These are phyloP conservation scores for Tribolium madens DNA, from an alignment of 1,140 invertebrate species.

Conservation along the genomic window DNA sequence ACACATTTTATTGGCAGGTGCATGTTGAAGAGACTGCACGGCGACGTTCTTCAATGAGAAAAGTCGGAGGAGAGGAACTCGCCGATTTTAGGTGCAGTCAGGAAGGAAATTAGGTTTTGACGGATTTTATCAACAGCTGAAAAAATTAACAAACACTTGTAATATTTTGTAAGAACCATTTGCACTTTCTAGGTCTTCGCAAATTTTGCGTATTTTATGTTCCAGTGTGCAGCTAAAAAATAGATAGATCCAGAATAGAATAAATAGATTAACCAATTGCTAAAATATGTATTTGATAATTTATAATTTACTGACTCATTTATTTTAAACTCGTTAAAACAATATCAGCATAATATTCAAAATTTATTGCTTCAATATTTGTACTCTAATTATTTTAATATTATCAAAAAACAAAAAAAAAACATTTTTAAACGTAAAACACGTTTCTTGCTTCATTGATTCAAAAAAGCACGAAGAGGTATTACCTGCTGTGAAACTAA, in stretches of 20 bases:
- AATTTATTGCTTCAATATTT: not conserved
- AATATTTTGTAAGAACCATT: not conserved
- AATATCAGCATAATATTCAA: not conserved
- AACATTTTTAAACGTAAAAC: no score
- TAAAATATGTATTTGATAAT: no score
- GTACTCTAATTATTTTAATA: not conserved
- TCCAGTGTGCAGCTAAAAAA: no score
- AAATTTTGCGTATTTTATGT: no score
- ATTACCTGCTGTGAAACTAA: not conserved
- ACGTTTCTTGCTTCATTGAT: no score
- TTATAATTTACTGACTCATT: not conserved
- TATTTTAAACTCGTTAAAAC: not conserved
- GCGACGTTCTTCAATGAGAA: not conserved
- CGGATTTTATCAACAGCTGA: no score
- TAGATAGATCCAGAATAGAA: no score
- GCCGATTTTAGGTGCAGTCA: not conserved
- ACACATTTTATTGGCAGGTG: slow-evolving; percentile 33
- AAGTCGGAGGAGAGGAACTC: not conserved
- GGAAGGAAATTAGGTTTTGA: not conserved
- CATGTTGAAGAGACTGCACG: not conserved
- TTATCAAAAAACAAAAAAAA: no score
- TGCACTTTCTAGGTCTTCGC: no score
- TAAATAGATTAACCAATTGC: no score
- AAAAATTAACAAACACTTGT: not conserved
- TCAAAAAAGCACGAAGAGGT: no score